These are phyloP conservation scores for Netta rufina DNA, from an alignment of 2,797 vertebrate genomes.

Conservation along the genomic window DNA sequence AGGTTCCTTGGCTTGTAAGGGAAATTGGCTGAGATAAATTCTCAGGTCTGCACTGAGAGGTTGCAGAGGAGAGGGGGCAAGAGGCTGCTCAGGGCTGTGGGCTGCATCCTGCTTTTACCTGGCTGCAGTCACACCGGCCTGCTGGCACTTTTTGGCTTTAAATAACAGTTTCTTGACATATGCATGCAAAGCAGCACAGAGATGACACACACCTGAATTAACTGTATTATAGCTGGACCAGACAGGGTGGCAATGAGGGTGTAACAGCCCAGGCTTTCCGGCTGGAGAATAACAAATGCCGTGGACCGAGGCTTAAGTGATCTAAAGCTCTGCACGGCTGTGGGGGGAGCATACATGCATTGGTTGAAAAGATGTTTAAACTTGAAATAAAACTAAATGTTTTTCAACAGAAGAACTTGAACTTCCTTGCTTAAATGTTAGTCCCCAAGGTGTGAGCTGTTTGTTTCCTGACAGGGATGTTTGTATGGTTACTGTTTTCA, in stretches of 20 bases:
- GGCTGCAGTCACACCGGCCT: fast-evolving
- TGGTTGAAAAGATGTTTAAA: neutral
- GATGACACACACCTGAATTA: too few species aligned
- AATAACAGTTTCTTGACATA: neutral
- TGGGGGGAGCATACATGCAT: neutral
- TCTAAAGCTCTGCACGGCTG: neutral
- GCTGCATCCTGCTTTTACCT: fast-evolving
- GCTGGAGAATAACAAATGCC: neutral
- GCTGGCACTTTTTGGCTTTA: neutral
- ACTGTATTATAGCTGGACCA: neutral
- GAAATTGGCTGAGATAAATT: neutral
- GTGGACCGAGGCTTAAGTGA: neutral
- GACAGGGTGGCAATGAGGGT: fast-evolving
- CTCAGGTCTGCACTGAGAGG: neutral
- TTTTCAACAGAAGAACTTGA: neutral
- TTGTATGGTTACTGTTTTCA: neutral
- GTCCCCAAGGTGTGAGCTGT: fast-evolving
- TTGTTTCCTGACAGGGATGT: neutral
- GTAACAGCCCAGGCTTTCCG: too few species aligned
- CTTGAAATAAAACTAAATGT: neutral
- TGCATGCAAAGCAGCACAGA: fast-evolving
- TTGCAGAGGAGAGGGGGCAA: neutral
- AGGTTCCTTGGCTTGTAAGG: neutral
- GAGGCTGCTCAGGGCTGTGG: neutral
- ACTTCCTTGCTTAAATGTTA: neutral